Evolutionary conservation across 2,888 invertebrate species (phyloP), one percentile per base, ranked within the genome.

Genomic region (Helleia helle): DNA sequence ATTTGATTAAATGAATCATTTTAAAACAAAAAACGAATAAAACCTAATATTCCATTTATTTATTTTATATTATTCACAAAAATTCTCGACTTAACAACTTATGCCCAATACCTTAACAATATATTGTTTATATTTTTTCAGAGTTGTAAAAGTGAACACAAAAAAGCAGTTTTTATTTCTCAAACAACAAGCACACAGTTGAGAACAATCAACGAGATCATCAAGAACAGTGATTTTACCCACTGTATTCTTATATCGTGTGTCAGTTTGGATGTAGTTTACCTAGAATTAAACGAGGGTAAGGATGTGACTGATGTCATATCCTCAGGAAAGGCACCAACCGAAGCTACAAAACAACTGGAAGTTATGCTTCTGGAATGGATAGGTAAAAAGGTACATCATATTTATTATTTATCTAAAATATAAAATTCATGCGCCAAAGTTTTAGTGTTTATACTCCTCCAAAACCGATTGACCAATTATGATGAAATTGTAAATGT

Each of bases 201-300:
- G 8, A 71, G 80, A 34, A 87, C 88, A 6, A 72, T 91, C 29
- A 72, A 79, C 49, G 86, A 90, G 51, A 87, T 91, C 14, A 81
- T 91, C 22, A 67, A 74, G 4, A 86, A 86, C 50, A 90, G 90
- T 65, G 69, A 81, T 26, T 88, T 91, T 44, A 81, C 88, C 5
- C 86, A 87, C 54, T 89, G 89, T 44, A 81, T 87, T 3, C 67
- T 91, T 2, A 74, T 91, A 48, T 87, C 88, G 9, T 77, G 87
- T 14, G 83, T 87, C 1, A 87, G 88, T 52, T 63, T 87, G 14
- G 86, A 83, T 39, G 72, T 88, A 22, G 84, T 90, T 28, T 80
- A 79, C 36, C 71, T 86, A 46, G 81, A 81, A 49, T 40, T 80
- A 1, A 72, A 74, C 49, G 65, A 67, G 1, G 79, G 71, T 0